A percentile compares a stretch with the other conserved stretches of the same genome.
Conservation (phyloP, 2,113 vertebrate species). For the Perognathus longimembris region DNA sequence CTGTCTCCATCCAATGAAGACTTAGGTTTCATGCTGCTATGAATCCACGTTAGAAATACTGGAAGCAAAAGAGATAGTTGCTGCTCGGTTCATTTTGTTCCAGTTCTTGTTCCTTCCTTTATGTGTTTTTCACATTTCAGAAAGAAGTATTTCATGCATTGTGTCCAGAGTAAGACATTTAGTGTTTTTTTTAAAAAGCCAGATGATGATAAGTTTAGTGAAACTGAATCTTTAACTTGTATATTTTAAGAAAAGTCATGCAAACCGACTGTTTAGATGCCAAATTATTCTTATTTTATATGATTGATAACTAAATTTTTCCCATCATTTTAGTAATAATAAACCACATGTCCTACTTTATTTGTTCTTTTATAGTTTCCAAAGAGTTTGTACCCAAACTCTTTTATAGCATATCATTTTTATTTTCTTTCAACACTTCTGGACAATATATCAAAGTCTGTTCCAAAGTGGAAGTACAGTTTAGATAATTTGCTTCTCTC, state of each 20-base stretch:
- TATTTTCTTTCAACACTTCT: neutral
- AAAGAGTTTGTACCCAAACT: neutral
- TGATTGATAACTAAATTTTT: neutral
- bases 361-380: neutral
- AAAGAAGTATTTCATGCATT: neutral
- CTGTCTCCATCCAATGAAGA: neutral
- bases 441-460: neutral
- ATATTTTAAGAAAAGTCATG: neutral
- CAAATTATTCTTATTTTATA: neutral
- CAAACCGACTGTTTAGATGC: neutral
- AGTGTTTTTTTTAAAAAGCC: neutral
- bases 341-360: neutral
- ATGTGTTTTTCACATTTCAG: neutral
- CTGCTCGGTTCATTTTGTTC: neutral
- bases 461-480: neutral
- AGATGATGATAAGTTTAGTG: neutral
- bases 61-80: neutral
- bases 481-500: neutral
- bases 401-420: neutral
- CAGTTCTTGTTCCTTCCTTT: neutral
- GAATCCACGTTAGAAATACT: neutral
- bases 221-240: neutral
- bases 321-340: neutral
- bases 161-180: neutral
- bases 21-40: neutral